Percentiles rank a stretch among this genome's conserved stretches.
Conservation (phyloP, 2,113 vertebrate species). For the Tragulus kanchil region DNA sequence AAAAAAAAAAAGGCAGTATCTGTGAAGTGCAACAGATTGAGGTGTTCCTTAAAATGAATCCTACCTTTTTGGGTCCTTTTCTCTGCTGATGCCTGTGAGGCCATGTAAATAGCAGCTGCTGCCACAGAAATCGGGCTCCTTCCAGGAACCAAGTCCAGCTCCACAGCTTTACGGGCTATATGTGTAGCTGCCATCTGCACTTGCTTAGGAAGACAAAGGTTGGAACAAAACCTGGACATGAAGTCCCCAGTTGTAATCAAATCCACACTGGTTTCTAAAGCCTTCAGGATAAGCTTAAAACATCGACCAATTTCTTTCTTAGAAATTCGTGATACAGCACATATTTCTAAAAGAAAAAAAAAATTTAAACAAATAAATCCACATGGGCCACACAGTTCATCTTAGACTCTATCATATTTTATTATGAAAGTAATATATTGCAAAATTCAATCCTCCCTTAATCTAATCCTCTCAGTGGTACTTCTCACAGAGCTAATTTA, state of each 20-base stretch:
- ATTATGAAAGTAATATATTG: constrained; percentile 31
- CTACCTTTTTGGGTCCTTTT: constrained; percentile 99
- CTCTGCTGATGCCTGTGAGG: constrained; percentile 98
- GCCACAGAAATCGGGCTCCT: constrained; percentile 99
- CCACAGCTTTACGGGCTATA: constrained; percentile 97
- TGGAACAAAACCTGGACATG: constrained; percentile 99
- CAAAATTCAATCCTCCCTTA: constrained; percentile 17
- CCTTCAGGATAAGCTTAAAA: constrained; percentile 99
- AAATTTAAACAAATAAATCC: neutral
- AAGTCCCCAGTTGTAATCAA: constrained; percentile 99
- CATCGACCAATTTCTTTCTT: constrained; percentile 99
- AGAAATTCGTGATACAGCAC: constrained; percentile 98
- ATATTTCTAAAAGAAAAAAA: constrained; percentile 93
- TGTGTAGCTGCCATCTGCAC: constrained; percentile 99
- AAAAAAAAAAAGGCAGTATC: neutral
- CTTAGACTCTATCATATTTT: constrained; percentile 31
- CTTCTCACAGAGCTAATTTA: neutral
- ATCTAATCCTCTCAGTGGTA: constrained; percentile 18
- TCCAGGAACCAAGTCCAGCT: constrained; percentile 97
- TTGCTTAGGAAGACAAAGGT: constrained; percentile 97
- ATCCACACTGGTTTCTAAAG: constrained; percentile 98
- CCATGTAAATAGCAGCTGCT: constrained; percentile 99
- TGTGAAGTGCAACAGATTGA: neutral
- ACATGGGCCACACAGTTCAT: neutral
- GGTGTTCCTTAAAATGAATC: neutral